Evolutionary conservation across 2,113 vertebrate species (phyloP), one percentile per base, ranked within the genome.

Genomic region (Sminthopsis crassicaudata): DNA sequence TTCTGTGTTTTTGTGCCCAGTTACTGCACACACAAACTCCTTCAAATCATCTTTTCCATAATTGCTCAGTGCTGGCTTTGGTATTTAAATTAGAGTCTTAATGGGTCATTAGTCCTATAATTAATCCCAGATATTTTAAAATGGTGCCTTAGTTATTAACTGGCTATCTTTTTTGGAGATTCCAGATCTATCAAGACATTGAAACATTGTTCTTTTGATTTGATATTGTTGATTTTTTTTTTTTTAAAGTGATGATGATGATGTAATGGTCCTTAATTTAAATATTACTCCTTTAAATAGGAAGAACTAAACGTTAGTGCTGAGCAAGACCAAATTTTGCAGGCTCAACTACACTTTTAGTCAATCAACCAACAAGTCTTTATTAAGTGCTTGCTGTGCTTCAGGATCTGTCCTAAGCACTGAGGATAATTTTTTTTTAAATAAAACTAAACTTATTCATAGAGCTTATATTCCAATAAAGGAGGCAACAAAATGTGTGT

Each of bases 91-190:
- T 94, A 95, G 94, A 53, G 92, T 97, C 97, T 97, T 97, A 95
- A 94, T 98, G 96, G 97, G 96, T 97, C 96, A 97, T 97, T 97
- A 98, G 96, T 96, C 93, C 90, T 91, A 94, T 96, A 97, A 98
- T 98, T 97, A 97, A 98, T 97, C 96, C 95, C 90, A 97, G 96
- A 94, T 97, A 98, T 97, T 97, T 98, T 97, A 96, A 97, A 96
- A 96, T 95, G 96, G 92, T 93, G 94, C 94, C 93, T 97, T 94
- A 92, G 95, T 95, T 97, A 91, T 97, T 94, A 96, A 96, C 96
- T 95, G 90, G 92, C 92, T n/a, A 93, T 96, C 94, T 95, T 95
- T 97, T 95, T 95, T 92, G 52, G 84, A 96, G 95, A 95, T 55
- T 95, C 94, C 19, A 42, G 19, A 84, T 84, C 67, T 84, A 84